phyloP scores from a whole-genome alignment of 2,797 vertebrate species.

The Mus caroli region DNA sequence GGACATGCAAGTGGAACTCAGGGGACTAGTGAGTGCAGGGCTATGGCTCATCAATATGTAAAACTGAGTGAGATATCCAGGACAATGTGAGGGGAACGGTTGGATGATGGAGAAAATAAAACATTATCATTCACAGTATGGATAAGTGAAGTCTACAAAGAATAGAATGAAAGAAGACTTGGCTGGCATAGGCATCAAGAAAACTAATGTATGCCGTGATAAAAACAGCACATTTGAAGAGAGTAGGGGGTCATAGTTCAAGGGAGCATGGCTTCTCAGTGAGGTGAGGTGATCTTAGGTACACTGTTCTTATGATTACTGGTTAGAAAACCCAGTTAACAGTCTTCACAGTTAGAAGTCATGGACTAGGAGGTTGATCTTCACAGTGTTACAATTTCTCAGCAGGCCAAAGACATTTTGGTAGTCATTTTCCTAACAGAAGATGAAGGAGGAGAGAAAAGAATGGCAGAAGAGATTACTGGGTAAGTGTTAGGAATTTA shows the following conservation, averaged over 20 bases:
- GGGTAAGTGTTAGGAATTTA: background rate
- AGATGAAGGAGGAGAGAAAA: background rate
- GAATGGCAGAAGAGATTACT: background rate
- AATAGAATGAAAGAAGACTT: background rate
- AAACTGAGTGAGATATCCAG: background rate
- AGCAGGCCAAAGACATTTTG: background rate
- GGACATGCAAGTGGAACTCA: background rate
- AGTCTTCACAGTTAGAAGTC: background rate
- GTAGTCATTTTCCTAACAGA: background rate
- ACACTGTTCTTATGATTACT: background rate
- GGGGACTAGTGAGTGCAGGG: background rate
- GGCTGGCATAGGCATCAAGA: background rate
- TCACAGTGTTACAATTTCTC: background rate
- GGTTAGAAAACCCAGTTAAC: background rate
- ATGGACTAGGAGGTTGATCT: background rate
- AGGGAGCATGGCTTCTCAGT: background rate
- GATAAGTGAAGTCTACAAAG: background rate
- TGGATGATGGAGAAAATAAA: background rate
- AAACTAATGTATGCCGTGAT: background rate
- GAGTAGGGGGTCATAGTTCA: background rate
- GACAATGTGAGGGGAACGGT: background rate
- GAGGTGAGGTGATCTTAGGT: background rate
- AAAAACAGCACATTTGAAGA: constrained; percentile 28
- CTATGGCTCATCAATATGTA: background rate
- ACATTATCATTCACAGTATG: background rate